Conservation (phyloP, 2,888 invertebrate genomes). For the Leptinotarsa haldemani region DNA sequence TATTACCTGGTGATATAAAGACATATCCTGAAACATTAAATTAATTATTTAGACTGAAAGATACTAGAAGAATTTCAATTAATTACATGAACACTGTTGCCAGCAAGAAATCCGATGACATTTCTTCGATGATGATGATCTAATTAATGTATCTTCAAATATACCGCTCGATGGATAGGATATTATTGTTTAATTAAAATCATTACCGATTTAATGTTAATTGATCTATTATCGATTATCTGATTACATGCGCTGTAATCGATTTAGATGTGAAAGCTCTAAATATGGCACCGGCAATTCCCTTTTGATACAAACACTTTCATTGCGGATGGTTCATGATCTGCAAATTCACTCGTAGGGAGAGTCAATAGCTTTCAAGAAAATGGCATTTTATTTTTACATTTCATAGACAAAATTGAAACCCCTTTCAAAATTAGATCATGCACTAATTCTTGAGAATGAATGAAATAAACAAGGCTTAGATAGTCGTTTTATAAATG, state of each 20-base stretch:
- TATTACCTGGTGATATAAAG: no score
- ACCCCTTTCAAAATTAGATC: no score
- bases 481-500: no score
- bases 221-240: constrained; percentile 4
- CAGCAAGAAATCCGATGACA: neutral
- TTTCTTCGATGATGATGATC: constrained; percentile 4
- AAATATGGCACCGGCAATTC: neutral
- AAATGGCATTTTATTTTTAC: no score
- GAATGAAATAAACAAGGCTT: no score
- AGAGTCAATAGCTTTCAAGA: no score
- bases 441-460: no score
- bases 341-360: no score
- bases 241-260: constrained; percentile 1
- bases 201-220: neutral
- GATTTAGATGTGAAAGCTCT: neutral
- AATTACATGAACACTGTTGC: neutral
- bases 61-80: constrained; percentile 6
- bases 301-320: neutral
- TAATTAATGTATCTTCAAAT: constrained; percentile 7
- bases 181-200: constrained; percentile 2
- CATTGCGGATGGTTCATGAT: neutral
- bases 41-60: constrained; percentile 4
- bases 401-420: no score
- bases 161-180: neutral
- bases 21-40: neutral